Conservation (phyloP, 2,888 invertebrate genomes). For the Allacma fusca region DNA sequence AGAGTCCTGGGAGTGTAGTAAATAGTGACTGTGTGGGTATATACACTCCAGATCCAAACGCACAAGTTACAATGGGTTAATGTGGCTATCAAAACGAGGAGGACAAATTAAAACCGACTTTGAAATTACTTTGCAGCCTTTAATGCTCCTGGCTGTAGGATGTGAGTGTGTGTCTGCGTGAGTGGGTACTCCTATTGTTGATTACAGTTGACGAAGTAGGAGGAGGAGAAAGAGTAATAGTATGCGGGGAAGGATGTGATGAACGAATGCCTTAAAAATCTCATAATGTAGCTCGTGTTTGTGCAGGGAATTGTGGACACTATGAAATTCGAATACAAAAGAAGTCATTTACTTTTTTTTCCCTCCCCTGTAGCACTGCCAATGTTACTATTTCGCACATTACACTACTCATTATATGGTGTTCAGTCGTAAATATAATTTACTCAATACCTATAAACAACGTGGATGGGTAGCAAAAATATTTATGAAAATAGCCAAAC, state of each 20-base stretch:
- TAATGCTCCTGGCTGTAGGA: constrained; percentile 16
- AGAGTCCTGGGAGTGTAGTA: too few species aligned
- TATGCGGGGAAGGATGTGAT: constrained; percentile 13
- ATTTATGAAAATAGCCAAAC: neutral
- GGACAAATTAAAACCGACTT: constrained; percentile 34
- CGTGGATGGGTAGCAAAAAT: constrained; percentile 1
- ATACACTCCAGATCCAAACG: too few species aligned
- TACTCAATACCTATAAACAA: constrained; percentile 51
- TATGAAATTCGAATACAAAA: neutral
- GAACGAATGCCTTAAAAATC: neutral
- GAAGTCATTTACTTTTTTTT: constrained; percentile 12
- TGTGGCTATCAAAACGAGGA: constrained; percentile 35
- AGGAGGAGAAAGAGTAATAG: neutral
- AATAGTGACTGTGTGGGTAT: too few species aligned
- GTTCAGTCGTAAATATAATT: constrained; percentile 50
- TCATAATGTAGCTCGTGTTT: neutral
- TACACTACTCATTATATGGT: constrained; percentile 52
- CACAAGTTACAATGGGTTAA: constrained; percentile 14
- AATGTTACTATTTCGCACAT: constrained; percentile 37
- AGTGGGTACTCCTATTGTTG: neutral
- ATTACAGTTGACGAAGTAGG: constrained; percentile 2
- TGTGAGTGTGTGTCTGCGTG: neutral
- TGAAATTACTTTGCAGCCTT: constrained; percentile 29
- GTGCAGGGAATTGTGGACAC: neutral
- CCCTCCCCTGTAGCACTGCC: neutral